These are phyloP conservation scores for Mus minutoides DNA, from an alignment of 2,797 vertebrate genomes.

Conservation along the genomic window DNA sequence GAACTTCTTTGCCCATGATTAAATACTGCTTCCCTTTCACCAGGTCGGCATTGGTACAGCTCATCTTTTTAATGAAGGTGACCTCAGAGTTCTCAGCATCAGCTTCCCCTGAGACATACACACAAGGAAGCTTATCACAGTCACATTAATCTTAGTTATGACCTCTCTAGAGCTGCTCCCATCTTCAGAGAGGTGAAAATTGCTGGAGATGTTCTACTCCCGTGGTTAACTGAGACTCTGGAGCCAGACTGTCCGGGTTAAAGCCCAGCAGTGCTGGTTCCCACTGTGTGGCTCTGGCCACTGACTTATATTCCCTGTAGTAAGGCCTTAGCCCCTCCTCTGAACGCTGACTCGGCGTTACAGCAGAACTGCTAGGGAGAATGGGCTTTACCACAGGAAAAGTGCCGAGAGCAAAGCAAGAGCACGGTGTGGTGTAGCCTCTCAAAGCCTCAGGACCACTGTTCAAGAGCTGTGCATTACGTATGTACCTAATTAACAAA, in stretches of 20 bases:
- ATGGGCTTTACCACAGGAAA: not conserved
- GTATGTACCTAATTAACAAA: not conserved
- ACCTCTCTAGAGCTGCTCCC: not conserved
- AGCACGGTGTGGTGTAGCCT: not conserved
- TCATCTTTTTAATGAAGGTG: slow-evolving; percentile 92
- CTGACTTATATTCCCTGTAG: not conserved
- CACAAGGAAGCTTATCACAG: not conserved
- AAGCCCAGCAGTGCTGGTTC: not conserved
- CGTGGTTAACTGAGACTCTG: not conserved
- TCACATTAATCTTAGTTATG: not conserved
- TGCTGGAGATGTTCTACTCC: not conserved
- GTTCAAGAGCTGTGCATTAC: not conserved
- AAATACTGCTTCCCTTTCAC: slow-evolving; percentile 89
- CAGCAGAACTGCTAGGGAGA: not conserved
- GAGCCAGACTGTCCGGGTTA: not conserved
- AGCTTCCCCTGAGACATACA: slow-evolving; percentile 86
- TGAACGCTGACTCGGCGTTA: not conserved
- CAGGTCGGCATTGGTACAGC: slow-evolving; percentile 88
- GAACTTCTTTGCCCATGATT: slow-evolving; percentile 92
- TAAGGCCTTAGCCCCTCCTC: not conserved
- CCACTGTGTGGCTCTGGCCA: not conserved
- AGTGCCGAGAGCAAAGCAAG: not conserved
- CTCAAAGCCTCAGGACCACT: not conserved
- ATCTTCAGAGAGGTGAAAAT: not conserved
- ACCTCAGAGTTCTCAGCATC: slow-evolving; percentile 87